Evolutionary conservation across 2,888 invertebrate genomes (phyloP), one percentile per base, ranked within the genome.

Genomic region (Apodemia mormo): DNA sequence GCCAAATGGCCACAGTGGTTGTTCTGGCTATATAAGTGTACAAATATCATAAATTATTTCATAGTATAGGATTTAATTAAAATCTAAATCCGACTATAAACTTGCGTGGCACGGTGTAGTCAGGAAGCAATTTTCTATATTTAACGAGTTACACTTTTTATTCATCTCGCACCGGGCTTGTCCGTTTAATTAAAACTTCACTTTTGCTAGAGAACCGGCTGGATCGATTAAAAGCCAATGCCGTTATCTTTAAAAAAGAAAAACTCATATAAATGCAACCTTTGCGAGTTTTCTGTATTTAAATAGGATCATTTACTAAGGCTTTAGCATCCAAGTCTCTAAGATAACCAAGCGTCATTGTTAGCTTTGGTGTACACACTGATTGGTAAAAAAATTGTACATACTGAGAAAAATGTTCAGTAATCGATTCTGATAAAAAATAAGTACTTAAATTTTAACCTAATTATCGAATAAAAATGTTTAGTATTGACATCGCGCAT

Each of bases 151-250:
- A 33, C 67, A 70, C 71, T 72, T 75, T 76, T 73, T 73, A 68
- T 68, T 69, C 64, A n/a, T 65, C 68, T 71, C 54, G 29, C 58
- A 67, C 67, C 54, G 71, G 71, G 70, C 68, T 69, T 67, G 65
- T 67, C 68, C 65, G 69, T 75, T 76, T 74, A 74, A 74, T 75
- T 75, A 75, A 74, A 75, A 74, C 70, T 73, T 74, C 70, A 66
- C 71, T 40, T 61, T 61, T 61, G 68, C 66, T 67, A 56, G 64
- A 1, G 14, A 68, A 54, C 33, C 10, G 66, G 71, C 61, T 71
- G 65, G 37, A 33, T 45, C 64, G 64, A 64, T 67, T 69, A 69
- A n/a, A 40, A 66, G 61, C 64, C 67, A 69, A 71, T 69, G 30
- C 45, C 29, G 29, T 30, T 30, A 58, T 58, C 22, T 58, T 30